A percentile compares a stretch with the other conserved stretches of the same genome.
These are phyloP conservation scores for Emydura subglobosa DNA, from an alignment of 2,113 vertebrate species.

Conservation along the genomic window DNA sequence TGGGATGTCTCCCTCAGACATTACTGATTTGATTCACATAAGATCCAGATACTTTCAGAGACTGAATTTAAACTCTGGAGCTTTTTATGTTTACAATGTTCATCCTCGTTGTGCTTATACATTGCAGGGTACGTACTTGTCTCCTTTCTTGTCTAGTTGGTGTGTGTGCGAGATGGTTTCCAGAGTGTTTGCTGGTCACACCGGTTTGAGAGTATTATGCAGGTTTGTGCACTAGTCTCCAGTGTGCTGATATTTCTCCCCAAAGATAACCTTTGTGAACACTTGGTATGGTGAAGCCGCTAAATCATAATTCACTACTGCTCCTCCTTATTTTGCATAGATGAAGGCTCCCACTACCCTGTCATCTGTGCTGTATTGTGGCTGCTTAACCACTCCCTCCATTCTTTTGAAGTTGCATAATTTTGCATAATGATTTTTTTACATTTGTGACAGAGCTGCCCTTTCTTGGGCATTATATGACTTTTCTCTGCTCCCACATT, in stretches of 20 bases:
- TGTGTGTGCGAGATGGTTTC: not conserved
- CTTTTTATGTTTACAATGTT: not conserved
- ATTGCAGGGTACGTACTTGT: not conserved
- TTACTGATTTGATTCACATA: constrained; percentile 17
- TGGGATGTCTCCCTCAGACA: not conserved
- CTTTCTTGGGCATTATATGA: not conserved
- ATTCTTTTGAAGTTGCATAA: not conserved
- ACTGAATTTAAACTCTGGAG: not conserved
- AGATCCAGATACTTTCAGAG: not conserved
- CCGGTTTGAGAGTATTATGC: not conserved
- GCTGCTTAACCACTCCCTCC: not conserved
- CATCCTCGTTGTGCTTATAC: not conserved
- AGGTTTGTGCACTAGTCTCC: not conserved
- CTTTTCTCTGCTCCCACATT: not conserved
- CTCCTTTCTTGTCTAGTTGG: not conserved
- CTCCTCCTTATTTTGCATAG: not conserved
- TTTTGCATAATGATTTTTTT: not conserved
- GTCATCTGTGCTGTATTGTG: not conserved
- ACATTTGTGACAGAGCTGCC: not conserved
- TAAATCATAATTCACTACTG: not conserved
- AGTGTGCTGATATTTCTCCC: not conserved
- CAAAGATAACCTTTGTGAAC: not conserved
- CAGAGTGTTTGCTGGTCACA: not conserved
- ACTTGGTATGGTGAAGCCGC: not conserved
- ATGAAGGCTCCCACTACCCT: not conserved